phyloP scores from a whole-genome alignment of 2,113 vertebrate genomes.

The Elgaria multicarinata region DNA sequence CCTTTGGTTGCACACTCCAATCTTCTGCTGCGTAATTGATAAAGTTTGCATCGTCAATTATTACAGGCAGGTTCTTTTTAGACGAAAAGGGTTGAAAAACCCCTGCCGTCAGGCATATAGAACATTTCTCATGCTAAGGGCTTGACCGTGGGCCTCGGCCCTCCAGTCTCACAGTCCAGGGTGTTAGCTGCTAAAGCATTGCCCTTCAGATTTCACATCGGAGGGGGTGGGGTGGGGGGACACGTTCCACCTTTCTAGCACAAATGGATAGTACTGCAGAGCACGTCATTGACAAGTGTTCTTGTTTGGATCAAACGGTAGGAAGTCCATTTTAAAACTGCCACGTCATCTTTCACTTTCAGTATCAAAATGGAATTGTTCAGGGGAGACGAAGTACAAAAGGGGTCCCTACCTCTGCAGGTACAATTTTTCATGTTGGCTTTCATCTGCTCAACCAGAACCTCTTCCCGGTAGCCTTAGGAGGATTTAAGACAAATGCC shows the following conservation, averaged over 20 bases:
- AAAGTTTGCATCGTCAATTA: neutral
- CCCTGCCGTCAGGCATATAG: neutral
- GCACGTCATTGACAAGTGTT: constrained; percentile 21
- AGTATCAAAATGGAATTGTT: constrained; percentile 42
- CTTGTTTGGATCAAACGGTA: constrained; percentile 47
- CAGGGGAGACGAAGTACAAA: constrained; percentile 51
- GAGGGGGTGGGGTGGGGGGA: neutral
- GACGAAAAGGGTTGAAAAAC: neutral
- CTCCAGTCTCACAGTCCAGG: neutral
- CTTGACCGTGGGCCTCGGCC: neutral
- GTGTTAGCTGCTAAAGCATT: rapidly evolving
- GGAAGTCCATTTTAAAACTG: constrained; percentile 47
- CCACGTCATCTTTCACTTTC: neutral
- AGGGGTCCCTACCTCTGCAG: constrained; percentile 35
- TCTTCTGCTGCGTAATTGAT: neutral
- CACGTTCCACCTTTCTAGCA: constrained; percentile 25
- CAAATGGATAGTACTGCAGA: constrained; percentile 38
- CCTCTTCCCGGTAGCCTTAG: constrained; percentile 60
- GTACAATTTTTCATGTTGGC: constrained; percentile 63
- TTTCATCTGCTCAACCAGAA: constrained; percentile 60
- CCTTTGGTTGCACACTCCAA: neutral
- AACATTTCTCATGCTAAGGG: neutral
- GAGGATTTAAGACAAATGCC: constrained; percentile 64
- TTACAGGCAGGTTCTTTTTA: neutral
- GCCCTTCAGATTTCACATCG: neutral